Evolutionary conservation across 2,797 vertebrate genomes (phyloP).

Genomic region (Dicrostonyx torquatus): DNA sequence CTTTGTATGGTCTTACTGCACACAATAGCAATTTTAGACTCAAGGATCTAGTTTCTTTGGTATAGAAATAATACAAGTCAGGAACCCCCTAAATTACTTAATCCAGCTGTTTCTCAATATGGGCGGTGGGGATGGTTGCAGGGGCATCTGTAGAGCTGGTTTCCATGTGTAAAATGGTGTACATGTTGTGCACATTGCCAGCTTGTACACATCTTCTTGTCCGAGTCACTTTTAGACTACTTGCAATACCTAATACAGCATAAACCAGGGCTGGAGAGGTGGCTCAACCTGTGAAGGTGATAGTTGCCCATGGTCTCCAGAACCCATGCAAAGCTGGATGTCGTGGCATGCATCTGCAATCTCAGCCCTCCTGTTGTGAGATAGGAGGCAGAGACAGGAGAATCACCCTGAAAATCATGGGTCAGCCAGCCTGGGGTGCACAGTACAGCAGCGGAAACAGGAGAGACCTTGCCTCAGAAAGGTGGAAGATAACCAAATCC

Average conservation of each 20-base stretch:
- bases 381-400: background rate
- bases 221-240: background rate
- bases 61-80: slow-evolving; percentile 38
- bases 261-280: background rate
- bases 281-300: background rate
- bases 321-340: background rate
- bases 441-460: background rate
- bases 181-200: no score
- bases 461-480: background rate
- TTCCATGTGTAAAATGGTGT: background rate
- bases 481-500: background rate
- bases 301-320: background rate
- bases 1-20: background rate
- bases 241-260: background rate
- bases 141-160: background rate
- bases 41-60: background rate
- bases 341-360: background rate
- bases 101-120: background rate
- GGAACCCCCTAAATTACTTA: background rate
- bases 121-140: background rate
- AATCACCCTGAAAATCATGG: background rate
- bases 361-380: background rate
- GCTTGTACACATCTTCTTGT: background rate
- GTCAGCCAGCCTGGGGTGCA: background rate
- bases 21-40: background rate